Base-by-base conservation (phyloP, 2,888 invertebrate genomes). In the Diaphora mendica region DNA sequence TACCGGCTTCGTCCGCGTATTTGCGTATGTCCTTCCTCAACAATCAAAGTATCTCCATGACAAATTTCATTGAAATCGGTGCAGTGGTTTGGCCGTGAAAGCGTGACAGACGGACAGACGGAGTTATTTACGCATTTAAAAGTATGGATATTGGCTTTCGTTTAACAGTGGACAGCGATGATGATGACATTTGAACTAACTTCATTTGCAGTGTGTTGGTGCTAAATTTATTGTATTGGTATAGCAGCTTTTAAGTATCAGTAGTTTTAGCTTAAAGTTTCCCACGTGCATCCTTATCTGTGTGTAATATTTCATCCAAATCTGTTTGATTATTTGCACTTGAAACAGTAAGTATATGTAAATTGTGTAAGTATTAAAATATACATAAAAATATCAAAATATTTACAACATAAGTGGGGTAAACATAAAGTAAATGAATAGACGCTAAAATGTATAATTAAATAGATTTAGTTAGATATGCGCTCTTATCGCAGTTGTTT, bases 111-210 rank as follows among this genome's bases (percentile, higher is more conserved):
- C 39, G 7, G 39, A 39, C 33, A 33, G 33, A 35, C 35, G 4
- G 33, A 33, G 39, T 39, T 39, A 39, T 11, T 39, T 39, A 1
- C 39, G 9, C 9, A 39, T 11, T 39, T 39, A 39, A 11, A 39
- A 39, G 9, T 39, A 1, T 39, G 39, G 39, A 39, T 39, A 39
- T 39, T 39, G 39, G 39, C 39, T 11, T 39, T 39, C 11, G 11
- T 39, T 39, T 39, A 4, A 39, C 39, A 17, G 17, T 48, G 48
- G 20, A 20, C 17, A 48, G 20, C 20, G 17, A 48, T 17, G 48
- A 48, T 17, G 17, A 48, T 76, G 64, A 68, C 70, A 66, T 70
- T 69, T 55, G 55, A 42, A 72, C 23, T 17, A 75, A 64, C 33
- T 68, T 68, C 68, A 35, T 69, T 55, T 35, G 64, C 3, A 13